Percentiles rank a stretch among this genome's conserved stretches.
phyloP scores from a whole-genome alignment of 2,113 vertebrate genomes.

The Eclectus roratus region DNA sequence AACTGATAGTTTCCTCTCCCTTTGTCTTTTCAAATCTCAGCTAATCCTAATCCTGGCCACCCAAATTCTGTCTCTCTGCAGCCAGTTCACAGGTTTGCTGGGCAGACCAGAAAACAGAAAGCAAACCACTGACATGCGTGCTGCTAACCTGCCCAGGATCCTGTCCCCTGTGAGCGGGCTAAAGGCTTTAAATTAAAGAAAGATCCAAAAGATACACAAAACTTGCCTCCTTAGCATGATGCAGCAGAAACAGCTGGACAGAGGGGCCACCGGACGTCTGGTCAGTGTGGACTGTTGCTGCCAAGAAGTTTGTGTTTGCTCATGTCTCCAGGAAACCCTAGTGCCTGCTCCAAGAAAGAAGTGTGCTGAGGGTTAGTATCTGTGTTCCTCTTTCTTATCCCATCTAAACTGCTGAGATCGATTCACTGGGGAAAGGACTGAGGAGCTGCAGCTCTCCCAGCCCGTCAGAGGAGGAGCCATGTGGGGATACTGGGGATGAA shows the following conservation, averaged over 20 bases:
- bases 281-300: not conserved
- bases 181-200: not conserved
- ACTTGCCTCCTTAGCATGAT: conserved; percentile 63
- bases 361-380: not conserved
- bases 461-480: not conserved
- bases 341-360: conserved; percentile 34
- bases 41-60: not conserved
- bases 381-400: not conserved
- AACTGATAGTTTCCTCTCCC: not conserved
- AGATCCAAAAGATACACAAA: not conserved
- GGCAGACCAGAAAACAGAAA: not conserved
- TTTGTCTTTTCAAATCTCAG: not conserved
- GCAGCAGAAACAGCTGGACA: not conserved
- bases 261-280: not conserved
- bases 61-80: not conserved
- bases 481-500: accelerated
- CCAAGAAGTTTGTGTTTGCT: conserved; percentile 63
- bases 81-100: not conserved
- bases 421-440: no score
- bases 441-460: not conserved
- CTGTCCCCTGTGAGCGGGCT: no score
- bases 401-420: accelerated
- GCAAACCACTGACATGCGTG: not conserved
- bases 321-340: conserved; percentile 70
- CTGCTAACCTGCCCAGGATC: not conserved